Base-by-base conservation (phyloP, 2,888 invertebrate genomes). In the Drosophila paracracens region DNA sequence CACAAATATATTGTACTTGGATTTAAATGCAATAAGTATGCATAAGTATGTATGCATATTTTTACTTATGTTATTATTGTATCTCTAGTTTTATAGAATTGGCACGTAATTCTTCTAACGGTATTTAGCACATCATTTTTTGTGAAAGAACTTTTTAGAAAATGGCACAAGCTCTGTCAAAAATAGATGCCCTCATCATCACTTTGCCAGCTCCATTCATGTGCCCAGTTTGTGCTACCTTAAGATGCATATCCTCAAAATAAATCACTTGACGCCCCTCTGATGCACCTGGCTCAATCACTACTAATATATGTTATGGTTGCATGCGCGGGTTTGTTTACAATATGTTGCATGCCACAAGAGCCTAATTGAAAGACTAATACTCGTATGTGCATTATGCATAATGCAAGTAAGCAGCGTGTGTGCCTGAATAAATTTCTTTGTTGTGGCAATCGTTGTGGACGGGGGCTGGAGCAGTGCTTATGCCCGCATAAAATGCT, bases 371-470 rank as follows among this genome's bases (percentile, higher is more conserved):
- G 77, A 78, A 60, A 70, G 74, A 64, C 66, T 48, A 60, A 64
- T 64, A 11, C 36, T 13, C 43, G 36, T 33, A 46, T 61, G 27
- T 62, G 35, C 43, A 29, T 38, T 29, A 48, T 69, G 50, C 38
- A 70, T 61, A 36, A 51, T 51, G 21, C 54, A 60, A 38, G 43
- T n/a, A 4, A 70, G 13, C 54, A 52, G 53, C 54, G 33, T 40
- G 40, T 50, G 68, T 56, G 72, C 63, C 73, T 80, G 73, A 77
- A 75, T 84, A 75, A 65, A 72, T 75, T 74, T 80, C 75, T 72
- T 84, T 82, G 80, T 79, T 78, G 18, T 18, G 25, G 36, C 52
- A 43, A 18, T 21, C 21, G 50, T 5, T 27, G 58, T 21, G 51
- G 40, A 5, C 13, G 2, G 18, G 29, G 50, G 4, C n/a, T 57